Percentiles rank a stretch among this genome's conserved stretches.
Evolutionary conservation across 2,888 invertebrate species (phyloP).

Genomic region (Tetragonisca angustula): DNA sequence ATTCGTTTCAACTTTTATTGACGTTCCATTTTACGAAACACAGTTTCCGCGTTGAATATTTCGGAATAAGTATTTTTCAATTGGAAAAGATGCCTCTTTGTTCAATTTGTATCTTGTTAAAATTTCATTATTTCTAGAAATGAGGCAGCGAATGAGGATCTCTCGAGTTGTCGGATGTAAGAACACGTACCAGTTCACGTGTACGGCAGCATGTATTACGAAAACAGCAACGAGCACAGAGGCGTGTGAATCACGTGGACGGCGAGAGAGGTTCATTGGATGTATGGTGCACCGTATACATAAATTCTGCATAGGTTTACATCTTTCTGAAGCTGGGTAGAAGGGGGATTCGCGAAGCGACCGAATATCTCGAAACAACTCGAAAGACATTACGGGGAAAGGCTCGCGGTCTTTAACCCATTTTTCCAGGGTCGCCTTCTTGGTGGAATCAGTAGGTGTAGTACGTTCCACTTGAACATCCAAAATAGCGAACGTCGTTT

Average conservation of each 20-base stretch:
- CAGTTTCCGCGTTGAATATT: background rate
- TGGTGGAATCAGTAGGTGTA: conserved; percentile 12
- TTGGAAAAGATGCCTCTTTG: background rate
- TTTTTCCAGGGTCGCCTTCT: conserved; percentile 46
- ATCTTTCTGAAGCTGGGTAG: background rate
- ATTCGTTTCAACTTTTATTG: background rate
- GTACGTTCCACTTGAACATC: background rate
- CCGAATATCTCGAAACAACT: conserved; percentile 11
- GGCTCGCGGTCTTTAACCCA: conserved; percentile 56
- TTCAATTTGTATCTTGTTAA: background rate
- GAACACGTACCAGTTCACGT: conserved; percentile 25
- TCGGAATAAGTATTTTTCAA: background rate
- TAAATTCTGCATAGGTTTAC: conserved; percentile 12
- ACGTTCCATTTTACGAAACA: background rate
- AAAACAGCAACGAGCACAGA: conserved; percentile 31
- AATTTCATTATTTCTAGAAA: background rate
- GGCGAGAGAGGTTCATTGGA: background rate
- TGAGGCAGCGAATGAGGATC: background rate
- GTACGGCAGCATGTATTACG: conserved; percentile 35
- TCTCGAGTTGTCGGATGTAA: background rate
- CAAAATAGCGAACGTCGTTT: background rate
- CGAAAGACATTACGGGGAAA: conserved; percentile 30
- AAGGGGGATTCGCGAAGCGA: background rate
- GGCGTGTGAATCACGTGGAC: conserved; percentile 48
- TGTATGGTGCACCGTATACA: conserved; percentile 1